A percentile compares a stretch with the other conserved stretches of the same genome.
Conservation (phyloP, 2,888 invertebrate species). For the Agriopis marginaria region DNA sequence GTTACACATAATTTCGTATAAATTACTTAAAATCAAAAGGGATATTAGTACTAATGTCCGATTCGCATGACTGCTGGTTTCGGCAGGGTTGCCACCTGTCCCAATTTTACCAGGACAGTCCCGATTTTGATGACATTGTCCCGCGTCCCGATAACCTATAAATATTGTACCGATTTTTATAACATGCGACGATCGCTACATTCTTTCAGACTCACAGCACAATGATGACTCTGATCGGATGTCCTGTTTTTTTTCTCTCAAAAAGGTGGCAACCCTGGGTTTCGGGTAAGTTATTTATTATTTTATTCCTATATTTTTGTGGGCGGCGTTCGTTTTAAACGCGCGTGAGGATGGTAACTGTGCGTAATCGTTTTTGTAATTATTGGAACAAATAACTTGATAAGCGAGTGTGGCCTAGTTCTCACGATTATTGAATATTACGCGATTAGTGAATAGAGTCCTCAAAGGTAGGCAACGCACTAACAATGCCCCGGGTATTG, state of each 20-base stretch:
- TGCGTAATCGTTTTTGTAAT: constrained; percentile 74
- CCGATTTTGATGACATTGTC: too few species aligned
- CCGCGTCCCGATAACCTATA: too few species aligned
- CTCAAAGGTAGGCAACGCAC: too few species aligned
- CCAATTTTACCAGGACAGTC: too few species aligned
- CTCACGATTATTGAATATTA: constrained; percentile 54
- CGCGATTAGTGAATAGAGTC: too few species aligned
- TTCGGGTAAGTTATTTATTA: constrained; percentile 76
- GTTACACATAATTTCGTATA: constrained; percentile 77
- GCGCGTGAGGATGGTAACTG: constrained; percentile 66
- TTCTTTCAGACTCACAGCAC: too few species aligned
- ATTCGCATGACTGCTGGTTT: constrained; percentile 79
- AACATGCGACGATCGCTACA: too few species aligned
- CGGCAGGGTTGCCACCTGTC: constrained; percentile 39
- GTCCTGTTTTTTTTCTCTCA: too few species aligned
- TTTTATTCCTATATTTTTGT: constrained; percentile 70
- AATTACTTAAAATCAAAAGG: constrained; percentile 85
- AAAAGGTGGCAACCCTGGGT: too few species aligned
- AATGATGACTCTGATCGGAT: too few species aligned
- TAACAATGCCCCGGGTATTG: too few species aligned
- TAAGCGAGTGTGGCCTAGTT: constrained; percentile 63
- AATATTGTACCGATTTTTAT: too few species aligned
- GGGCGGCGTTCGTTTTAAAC: constrained; percentile 78
- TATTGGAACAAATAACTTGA: constrained; percentile 76
- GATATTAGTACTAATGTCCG: constrained; percentile 80